phyloP scores from a whole-genome alignment of 1,140 invertebrate species.

The Nymphalis io region DNA sequence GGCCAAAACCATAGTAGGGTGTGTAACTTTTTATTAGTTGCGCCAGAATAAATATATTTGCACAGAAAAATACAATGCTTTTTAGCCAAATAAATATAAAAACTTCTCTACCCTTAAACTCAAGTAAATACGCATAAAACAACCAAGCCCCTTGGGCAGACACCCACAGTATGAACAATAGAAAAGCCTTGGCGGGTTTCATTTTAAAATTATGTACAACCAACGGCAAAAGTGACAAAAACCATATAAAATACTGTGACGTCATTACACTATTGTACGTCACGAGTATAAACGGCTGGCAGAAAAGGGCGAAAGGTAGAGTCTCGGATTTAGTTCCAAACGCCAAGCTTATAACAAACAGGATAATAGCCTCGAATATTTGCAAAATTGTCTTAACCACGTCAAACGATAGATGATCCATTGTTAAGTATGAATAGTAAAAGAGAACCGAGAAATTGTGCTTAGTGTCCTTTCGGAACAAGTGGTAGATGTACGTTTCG shows the following conservation, averaged over 20 bases:
- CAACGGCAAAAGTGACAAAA: slow-evolving; percentile 91
- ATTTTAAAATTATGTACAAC: slow-evolving; percentile 85
- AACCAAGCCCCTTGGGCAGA: slow-evolving; percentile 92
- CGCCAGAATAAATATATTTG: slow-evolving; percentile 87
- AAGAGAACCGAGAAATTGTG: slow-evolving; percentile 99
- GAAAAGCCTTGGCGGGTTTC: slow-evolving; percentile 77
- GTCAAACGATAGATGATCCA: slow-evolving; percentile 74
- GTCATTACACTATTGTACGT: slow-evolving; percentile 98
- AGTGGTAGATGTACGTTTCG: slow-evolving; percentile 97
- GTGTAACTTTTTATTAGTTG: slow-evolving; percentile 84
- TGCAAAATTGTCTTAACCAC: slow-evolving; percentile 85
- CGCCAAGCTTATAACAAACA: slow-evolving; percentile 86
- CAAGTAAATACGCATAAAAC: slow-evolving; percentile 93
- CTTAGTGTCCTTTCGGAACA: slow-evolving; percentile 92
- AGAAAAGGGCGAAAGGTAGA: slow-evolving; percentile 92
- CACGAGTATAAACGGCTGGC: slow-evolving; percentile 93
- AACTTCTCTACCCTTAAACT: slow-evolving; percentile 92
- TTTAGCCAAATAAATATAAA: slow-evolving; percentile 91
- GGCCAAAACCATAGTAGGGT: slow-evolving; percentile 58
- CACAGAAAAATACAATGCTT: slow-evolving; percentile 88
- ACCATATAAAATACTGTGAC: slow-evolving; percentile 99
- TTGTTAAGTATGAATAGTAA: slow-evolving; percentile 94
- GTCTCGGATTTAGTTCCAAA: slow-evolving; percentile 85
- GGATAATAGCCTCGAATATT: slow-evolving; percentile 87
- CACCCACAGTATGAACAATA: slow-evolving; percentile 86